Evolutionary conservation across 2,797 vertebrate genomes (phyloP), one percentile per base, ranked within the genome.

Genomic region (Meda fulgida): DNA sequence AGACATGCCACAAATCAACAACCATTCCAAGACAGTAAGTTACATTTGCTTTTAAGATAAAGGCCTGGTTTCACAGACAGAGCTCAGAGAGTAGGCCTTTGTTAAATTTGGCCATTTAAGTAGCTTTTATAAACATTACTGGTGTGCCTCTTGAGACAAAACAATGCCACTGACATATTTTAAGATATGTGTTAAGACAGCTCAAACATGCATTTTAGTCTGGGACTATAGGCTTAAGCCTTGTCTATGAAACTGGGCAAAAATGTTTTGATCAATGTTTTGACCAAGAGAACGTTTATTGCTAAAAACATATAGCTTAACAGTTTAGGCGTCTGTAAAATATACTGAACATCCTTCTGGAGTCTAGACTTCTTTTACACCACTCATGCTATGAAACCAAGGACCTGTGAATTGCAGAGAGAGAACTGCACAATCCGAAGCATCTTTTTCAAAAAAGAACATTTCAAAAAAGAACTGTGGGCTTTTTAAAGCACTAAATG

Each of bases 21-120:
- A 31, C 38, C 34, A 7, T 40, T 86, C 46, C 78, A 63, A n/a
- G n/a, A 71, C 65, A 78, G n/a, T 31, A 31, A 66, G 31, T 71
- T 81, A 11, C 40, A 4, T 65, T 69, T 2, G 63, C 13, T 40
- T 31, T 23, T 23, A 66, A 34, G 19, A 43, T 60, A 23, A 38
- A 58, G 11, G 13, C 58, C 58, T 60, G 5, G 60, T 60, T 26
- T 60, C n/a, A 13, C 9, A 58, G 9, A 26, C 53, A 58, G 51
- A 21, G 53, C 3, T 10, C n/a, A 23, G 7, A 58, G 21, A 58
- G 21, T 58, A 23, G 53, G 21, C 3, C 3, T 58, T 58, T n/a
- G 53, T 23, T 58, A 10, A 55, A 55, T 55, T 55, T 23, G 53
- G 21, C 8, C 53, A 55, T 55, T 55, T n/a, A 51, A 55, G 51